Evolutionary conservation across 1,140 invertebrate species (phyloP).

Genomic region (Ridgeia piscesae): DNA sequence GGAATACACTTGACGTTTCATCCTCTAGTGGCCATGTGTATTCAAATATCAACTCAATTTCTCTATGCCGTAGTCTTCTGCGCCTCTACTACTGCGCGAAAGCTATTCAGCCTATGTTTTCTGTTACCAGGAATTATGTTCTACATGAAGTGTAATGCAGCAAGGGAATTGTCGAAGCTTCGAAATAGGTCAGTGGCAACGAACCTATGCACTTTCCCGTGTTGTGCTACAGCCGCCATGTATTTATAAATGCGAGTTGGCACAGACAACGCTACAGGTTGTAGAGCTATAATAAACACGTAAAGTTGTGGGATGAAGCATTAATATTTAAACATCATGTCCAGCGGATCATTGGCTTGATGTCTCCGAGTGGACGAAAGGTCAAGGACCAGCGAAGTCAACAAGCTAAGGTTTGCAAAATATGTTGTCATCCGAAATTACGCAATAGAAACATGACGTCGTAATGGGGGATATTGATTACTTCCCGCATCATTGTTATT

Average conservation of each 20-base stretch:
- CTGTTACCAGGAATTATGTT: too few relatives aligned
- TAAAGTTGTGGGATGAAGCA: neutral
- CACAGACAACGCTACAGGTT: neutral
- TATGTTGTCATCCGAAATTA: neutral
- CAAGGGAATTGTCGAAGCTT: neutral
- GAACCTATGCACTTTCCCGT: neutral
- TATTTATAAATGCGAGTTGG: neutral
- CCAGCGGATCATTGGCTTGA: neutral
- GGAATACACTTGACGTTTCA: too few relatives aligned
- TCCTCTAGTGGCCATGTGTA: too few relatives aligned
- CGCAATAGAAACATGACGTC: neutral
- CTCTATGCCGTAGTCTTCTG: too few relatives aligned
- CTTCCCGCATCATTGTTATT: neutral
- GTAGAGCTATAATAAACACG: neutral
- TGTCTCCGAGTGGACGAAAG: neutral
- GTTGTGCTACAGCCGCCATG: neutral
- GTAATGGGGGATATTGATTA: neutral
- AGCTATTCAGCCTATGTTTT: too few relatives aligned
- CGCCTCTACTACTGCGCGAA: too few relatives aligned
- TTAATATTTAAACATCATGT: neutral
- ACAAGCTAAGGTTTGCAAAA: neutral
- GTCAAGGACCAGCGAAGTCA: neutral
- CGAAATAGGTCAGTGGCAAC: neutral
- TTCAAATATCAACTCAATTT: too few relatives aligned
- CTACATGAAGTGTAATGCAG: too few relatives aligned